Evolutionary conservation across 1,140 invertebrate genomes (phyloP).

Genomic region (Lineus longissimus): DNA sequence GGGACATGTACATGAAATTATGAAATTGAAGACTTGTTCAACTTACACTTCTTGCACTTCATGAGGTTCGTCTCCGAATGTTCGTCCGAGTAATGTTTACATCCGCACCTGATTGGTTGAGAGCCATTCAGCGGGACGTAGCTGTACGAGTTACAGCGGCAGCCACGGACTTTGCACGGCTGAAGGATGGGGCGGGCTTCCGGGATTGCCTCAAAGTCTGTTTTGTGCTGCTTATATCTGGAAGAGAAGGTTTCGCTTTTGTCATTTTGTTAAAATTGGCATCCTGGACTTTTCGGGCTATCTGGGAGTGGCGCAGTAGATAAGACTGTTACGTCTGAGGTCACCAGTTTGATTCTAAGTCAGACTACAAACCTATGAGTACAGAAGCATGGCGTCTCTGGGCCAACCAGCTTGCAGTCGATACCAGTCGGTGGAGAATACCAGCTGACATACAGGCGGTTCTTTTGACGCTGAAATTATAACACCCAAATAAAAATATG

Average conservation of each 20-base stretch:
- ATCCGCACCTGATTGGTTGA: constrained; percentile 47
- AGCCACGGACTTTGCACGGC: constrained; percentile 47
- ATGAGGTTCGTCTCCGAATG: constrained; percentile 39
- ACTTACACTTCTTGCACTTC: constrained; percentile 43
- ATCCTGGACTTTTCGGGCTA: too few relatives aligned
- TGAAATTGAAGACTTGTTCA: neutral
- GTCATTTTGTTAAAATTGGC: too few relatives aligned
- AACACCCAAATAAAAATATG: too few relatives aligned
- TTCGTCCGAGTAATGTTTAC: constrained; percentile 50
- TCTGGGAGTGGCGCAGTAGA: too few relatives aligned
- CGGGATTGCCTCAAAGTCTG: constrained; percentile 50
- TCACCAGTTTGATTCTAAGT: neutral
- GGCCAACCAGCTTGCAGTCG: constrained; percentile 55
- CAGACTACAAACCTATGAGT: constrained; percentile 53
- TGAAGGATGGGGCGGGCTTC: constrained; percentile 40
- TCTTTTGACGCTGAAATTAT: constrained; percentile 51
- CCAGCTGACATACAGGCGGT: constrained; percentile 50
- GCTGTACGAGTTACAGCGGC: constrained; percentile 47
- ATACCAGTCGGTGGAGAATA: constrained; percentile 43
- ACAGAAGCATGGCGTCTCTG: constrained; percentile 55
- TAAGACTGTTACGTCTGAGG: too few relatives aligned
- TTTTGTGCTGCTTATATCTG: constrained; percentile 52
- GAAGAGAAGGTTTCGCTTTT: neutral
- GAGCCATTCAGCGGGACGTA: constrained; percentile 51
- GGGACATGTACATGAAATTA: too few relatives aligned